Evolutionary conservation across 1,140 invertebrate species (phyloP).

Genomic region (Scaptomyza montana): DNA sequence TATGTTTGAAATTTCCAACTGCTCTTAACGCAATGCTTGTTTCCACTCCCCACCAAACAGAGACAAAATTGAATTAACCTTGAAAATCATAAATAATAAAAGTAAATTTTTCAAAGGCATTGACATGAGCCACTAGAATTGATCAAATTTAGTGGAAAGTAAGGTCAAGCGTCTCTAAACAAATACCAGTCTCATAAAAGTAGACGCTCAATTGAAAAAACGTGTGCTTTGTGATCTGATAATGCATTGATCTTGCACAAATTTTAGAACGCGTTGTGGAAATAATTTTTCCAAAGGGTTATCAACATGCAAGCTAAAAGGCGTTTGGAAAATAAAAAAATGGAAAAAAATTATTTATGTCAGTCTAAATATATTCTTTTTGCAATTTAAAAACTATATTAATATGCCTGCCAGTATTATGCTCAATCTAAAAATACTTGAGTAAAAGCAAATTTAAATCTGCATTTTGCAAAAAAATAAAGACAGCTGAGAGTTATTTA

Average conservation of each 20-base stretch:
- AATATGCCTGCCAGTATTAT: conserved; percentile 50
- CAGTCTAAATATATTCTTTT: conserved; percentile 23
- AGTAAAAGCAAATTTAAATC: background rate
- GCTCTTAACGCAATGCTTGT: background rate
- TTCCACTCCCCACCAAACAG: conserved; percentile 9
- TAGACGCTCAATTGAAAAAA: conserved; percentile 8
- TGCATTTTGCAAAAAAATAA: background rate
- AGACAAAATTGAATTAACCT: conserved; percentile 65
- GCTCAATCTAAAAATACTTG: conserved; percentile 48
- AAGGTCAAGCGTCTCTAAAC: conserved; percentile 32
- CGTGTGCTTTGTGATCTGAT: conserved; percentile 47
- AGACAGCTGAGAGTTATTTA: conserved; percentile 3
- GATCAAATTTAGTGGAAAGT: conserved; percentile 21
- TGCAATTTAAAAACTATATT: conserved; percentile 9
- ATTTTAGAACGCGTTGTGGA: conserved; percentile 4
- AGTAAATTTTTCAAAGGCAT: conserved; percentile 17
- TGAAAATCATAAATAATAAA: conserved; percentile 47
- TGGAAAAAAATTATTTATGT: conserved; percentile 7
- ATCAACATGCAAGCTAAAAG: conserved; percentile 34
- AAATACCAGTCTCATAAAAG: background rate
- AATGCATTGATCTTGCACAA: conserved; percentile 50
- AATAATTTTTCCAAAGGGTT: conserved; percentile 24
- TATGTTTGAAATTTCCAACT: background rate
- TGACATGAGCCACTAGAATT: background rate
- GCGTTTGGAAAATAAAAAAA: background rate